Evolutionary conservation across 1,140 invertebrate genomes (phyloP).

Genomic region (Phocides pigmalion): DNA sequence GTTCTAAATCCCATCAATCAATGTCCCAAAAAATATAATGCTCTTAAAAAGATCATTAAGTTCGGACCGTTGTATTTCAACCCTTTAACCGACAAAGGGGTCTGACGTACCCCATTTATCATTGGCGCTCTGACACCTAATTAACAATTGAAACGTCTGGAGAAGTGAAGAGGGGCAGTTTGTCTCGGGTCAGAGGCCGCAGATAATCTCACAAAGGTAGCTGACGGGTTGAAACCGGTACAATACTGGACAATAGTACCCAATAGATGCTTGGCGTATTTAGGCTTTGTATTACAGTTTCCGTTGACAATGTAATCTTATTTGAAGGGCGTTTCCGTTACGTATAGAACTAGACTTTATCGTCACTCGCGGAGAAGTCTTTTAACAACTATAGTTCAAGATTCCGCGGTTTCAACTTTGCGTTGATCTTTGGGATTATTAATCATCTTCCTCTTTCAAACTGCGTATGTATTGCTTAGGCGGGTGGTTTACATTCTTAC

Average conservation of each 20-base stretch:
- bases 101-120: constrained; percentile 48
- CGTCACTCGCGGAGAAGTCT: too few relatives aligned
- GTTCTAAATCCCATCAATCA: constrained; percentile 25
- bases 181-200: constrained; percentile 28
- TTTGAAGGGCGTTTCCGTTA: not conserved
- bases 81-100: constrained; percentile 29
- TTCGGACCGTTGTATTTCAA: constrained; percentile 34
- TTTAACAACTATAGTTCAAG: too few relatives aligned
- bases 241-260: constrained; percentile 3
- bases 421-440: too few relatives aligned
- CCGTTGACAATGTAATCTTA: not conserved
- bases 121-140: constrained; percentile 43
- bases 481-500: too few relatives aligned
- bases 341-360: too few relatives aligned
- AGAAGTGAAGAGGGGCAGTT: constrained; percentile 28
- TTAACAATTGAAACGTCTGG: constrained; percentile 56
- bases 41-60: constrained; percentile 37
- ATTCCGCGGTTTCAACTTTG: too few relatives aligned
- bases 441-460: too few relatives aligned
- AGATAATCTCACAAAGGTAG: constrained; percentile 21
- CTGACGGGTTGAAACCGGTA: constrained; percentile 20
- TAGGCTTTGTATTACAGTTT: not conserved
- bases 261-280: not conserved
- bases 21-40: constrained; percentile 22
- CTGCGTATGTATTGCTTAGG: too few relatives aligned